Evolutionary conservation across 1,140 invertebrate species (phyloP).

Genomic region (Drosophila sturtevanti): DNA sequence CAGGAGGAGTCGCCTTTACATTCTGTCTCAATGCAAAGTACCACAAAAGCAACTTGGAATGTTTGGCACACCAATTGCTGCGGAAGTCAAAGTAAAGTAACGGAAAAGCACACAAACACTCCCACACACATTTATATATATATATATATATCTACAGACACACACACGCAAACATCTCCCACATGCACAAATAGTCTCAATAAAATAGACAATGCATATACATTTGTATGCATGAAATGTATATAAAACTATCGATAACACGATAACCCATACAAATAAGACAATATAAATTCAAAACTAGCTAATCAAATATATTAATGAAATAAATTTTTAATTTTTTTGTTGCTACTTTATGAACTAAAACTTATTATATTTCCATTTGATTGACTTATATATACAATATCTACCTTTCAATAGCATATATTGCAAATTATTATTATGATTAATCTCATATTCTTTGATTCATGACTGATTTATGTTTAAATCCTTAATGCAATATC

Average conservation of each 20-base stretch:
- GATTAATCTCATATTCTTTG: no score
- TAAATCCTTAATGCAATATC: no score
- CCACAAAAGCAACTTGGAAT: not conserved
- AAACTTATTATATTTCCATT: no score
- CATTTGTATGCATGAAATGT: not conserved
- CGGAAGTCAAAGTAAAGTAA: constrained; percentile 73
- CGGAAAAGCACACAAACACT: constrained; percentile 61
- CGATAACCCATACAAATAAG: not conserved
- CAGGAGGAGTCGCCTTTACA: constrained; percentile 14
- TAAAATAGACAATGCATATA: not conserved
- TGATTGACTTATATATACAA: no score
- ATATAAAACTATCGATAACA: not conserved
- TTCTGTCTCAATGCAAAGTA: constrained; percentile 53
- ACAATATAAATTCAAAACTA: no score
- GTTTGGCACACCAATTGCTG: constrained; percentile 43
- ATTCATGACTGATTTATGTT: no score
- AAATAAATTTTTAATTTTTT: no score
- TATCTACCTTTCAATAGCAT: no score
- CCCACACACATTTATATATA: constrained; percentile 22
- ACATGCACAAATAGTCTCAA: constrained; percentile 2
- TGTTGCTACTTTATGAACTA: no score
- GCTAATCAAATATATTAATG: no score
- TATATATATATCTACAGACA: no score
- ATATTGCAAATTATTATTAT: no score
- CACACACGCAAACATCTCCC: constrained; percentile 7